phyloP scores from a whole-genome alignment of 1,140 invertebrate genomes.

The Amyelois transitella region DNA sequence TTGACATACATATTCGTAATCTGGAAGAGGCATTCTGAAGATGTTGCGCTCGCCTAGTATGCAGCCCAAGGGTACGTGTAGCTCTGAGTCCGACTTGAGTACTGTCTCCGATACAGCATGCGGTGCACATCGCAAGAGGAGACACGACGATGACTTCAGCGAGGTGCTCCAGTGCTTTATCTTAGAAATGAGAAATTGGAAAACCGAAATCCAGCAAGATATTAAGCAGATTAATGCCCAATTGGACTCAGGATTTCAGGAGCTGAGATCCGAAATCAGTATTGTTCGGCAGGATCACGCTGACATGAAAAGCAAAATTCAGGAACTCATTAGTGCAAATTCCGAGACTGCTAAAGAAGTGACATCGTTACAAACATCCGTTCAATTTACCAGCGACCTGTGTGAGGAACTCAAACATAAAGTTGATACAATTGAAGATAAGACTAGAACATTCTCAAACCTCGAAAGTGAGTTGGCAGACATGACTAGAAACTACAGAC shows the following conservation, averaged over 20 bases:
- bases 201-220: neutral
- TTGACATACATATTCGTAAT: no score
- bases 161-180: neutral
- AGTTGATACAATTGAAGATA: neutral
- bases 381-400: neutral
- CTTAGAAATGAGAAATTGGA: neutral
- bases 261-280: conserved; percentile 1
- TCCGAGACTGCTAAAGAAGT: neutral
- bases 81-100: conserved; percentile 1
- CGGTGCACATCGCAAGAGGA: neutral
- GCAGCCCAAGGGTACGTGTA: no score
- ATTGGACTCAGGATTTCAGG: neutral
- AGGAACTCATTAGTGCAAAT: neutral
- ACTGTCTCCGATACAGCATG: neutral
- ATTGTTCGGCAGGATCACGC: neutral
- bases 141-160: neutral
- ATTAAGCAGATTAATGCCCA: neutral
- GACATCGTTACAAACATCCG: neutral
- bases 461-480: neutral
- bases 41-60: no score
- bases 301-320: neutral
- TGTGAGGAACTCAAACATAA: neutral
- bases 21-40: no score
- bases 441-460: neutral
- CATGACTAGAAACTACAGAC: neutral